phyloP scores from a whole-genome alignment of 1,140 invertebrate genomes.

The Psix sp. region DNA sequence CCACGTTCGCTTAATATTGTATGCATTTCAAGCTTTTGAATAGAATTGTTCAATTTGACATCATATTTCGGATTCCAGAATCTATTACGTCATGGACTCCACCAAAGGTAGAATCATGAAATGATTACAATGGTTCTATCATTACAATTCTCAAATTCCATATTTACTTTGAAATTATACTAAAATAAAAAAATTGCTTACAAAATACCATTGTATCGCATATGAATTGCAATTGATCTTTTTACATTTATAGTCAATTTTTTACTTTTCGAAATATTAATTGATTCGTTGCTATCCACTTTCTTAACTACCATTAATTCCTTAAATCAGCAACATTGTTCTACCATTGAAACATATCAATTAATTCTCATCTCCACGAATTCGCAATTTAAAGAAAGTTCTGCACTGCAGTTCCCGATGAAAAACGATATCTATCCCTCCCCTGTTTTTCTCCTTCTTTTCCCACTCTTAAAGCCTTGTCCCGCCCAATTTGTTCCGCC shows the following conservation, averaged over 20 bases:
- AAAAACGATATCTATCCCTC: conserved; percentile 42
- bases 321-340: conserved; percentile 25
- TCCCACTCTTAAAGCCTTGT: conserved; percentile 1
- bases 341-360: conserved; percentile 44
- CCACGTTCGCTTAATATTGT: conserved; percentile 24
- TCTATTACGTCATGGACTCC: neutral
- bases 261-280: no score
- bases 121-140: no score
- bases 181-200: no score
- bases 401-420: conserved; percentile 42
- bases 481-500: conserved; percentile 53
- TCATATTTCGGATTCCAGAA: conserved; percentile 29
- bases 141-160: no score
- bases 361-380: conserved; percentile 45
- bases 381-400: conserved; percentile 38
- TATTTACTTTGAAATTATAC: no score
- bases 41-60: conserved; percentile 31
- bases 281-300: neutral
- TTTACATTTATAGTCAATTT: no score
- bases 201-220: no score
- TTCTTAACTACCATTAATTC: neutral
- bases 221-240: no score
- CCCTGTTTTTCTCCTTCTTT: neutral
- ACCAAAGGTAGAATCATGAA: no score
- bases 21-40: conserved; percentile 22